Evolutionary conservation across 2,797 vertebrate genomes (phyloP), one percentile per base, ranked within the genome.

Genomic region (Notamacropus eugenii): DNA sequence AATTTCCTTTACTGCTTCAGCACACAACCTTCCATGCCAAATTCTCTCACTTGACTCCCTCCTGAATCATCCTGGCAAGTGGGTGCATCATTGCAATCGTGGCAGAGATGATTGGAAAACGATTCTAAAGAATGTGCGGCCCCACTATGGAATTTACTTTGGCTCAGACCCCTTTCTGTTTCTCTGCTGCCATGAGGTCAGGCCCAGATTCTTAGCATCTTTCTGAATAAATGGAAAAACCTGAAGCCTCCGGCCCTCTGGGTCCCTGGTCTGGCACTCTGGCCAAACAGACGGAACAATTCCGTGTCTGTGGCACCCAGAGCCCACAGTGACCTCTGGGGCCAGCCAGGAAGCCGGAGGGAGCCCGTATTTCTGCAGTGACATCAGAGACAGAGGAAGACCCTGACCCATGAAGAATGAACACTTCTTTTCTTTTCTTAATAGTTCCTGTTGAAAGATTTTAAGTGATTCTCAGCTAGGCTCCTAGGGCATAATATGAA

Each of bases 151-250:
- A 95, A 93, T 92, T 97, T 95, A 95, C 92, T 93, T 97, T 96
- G 95, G 95, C 94, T 92, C 54, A 55, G 50, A 56, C 96, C 58
- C 46, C 40, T 55, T 5, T 91, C 55, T 55, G 50, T 94, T 95
- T 96, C 90, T 55, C 34, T 59, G 62, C 93, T 97, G 93, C 96
- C 90, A 40, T 90, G 94, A 94, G 34, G 50, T 95, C 16, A 97
- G 95, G 55, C 82, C 56, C 54, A 12, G 92, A 90, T 29, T 96
- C 50, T 50, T 96, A 94, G 93, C 93, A 52, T 54, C 67, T 46
- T 87, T 96, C 95, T 93, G 97, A 97, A 97, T 58, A 74, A 95
- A 94, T 52, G 67, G 50, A 87, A 93, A 98, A 97, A 95, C 96
- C 97, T 97, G 97, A 96, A 74, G 94, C 93, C 96, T 74, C 62